Evolutionary conservation across 2,113 vertebrate genomes (phyloP), one percentile per base, ranked within the genome.

Genomic region (Colius striatus): DNA sequence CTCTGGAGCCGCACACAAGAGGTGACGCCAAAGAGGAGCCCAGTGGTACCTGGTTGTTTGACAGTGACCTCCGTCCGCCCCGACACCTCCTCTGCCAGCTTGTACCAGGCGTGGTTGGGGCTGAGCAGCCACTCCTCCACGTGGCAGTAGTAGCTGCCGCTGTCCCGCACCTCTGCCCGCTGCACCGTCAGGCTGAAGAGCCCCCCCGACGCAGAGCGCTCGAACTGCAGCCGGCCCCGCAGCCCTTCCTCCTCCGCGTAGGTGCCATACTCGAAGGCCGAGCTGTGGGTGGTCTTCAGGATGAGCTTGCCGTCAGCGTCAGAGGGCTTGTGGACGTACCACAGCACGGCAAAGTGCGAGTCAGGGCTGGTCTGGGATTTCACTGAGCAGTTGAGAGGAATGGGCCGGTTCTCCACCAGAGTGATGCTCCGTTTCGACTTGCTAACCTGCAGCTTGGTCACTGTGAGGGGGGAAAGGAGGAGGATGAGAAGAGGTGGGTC

Each of bases 71-170:
- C 98, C 0, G 99, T 99, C 75, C 98, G 98, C 5, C 98, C 98
- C 0, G 99, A 99, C 25, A 95, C 98, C 87, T 98, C 98, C 86
- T 98, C 97, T 0, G 98, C 98, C 90, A 98, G 83, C 93, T 98
- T 98, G 95, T 98, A 99, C 99, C 98, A 99, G 67, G 96, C 98
- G 0, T 97, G 97, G 81, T 98, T 98, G 84, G 98, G 98, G 79
- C 98, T 98, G 73, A 98, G 97, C 95, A 98, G 97, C 98, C 98
- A 98, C 81, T 98, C 98, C 84, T 99, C 99, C 97, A 99, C 99
- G 2, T 99, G 98, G 97, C 99, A 99, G 97, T 99, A 99, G 97
- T 99, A 99, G 62, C 98, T 99, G 81, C 99, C 99, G 0, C 99
- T 99, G 95, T 99, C 99, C 2, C 98, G 98, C 92, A 98, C 98